Percentiles rank a stretch among this genome's conserved stretches.
Conservation (phyloP, 2,888 invertebrate genomes). For the Pelosia muscerda region DNA sequence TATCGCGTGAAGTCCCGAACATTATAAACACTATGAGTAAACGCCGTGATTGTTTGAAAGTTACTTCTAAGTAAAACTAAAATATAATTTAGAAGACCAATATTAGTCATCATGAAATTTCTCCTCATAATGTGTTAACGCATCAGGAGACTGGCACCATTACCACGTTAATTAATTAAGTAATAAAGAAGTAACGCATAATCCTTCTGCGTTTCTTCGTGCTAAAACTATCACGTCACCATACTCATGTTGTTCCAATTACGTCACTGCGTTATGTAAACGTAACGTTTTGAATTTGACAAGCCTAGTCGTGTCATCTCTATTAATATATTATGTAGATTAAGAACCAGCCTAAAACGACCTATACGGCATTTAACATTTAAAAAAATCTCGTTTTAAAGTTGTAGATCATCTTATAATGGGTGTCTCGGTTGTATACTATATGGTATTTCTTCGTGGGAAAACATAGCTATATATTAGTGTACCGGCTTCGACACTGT, state of each 20-base stretch:
- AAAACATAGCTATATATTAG: constrained; percentile 55
- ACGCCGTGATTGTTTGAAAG: no score
- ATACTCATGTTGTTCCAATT: constrained; percentile 48
- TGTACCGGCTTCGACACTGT: constrained; percentile 54
- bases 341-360: constrained; percentile 52
- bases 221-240: constrained; percentile 34
- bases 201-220: constrained; percentile 25
- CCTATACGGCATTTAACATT: constrained; percentile 28
- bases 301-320: constrained; percentile 70
- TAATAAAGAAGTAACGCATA: constrained; percentile 16
- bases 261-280: constrained; percentile 70
- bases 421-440: constrained; percentile 28
- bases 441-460: constrained; percentile 54
- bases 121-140: neutral
- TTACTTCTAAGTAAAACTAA: neutral
- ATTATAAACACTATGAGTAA: no score
- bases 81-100: neutral
- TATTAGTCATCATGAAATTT: neutral
- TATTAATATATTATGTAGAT: constrained; percentile 62
- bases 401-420: constrained; percentile 38
- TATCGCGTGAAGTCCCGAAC: no score
- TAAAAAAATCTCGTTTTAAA: constrained; percentile 17
- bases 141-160: no score
- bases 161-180: constrained; percentile 31
- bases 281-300: constrained; percentile 76